Evolutionary conservation across 1,140 invertebrate species (phyloP), one percentile per base, ranked within the genome.

Genomic region (Drosophila pectinifera): DNA sequence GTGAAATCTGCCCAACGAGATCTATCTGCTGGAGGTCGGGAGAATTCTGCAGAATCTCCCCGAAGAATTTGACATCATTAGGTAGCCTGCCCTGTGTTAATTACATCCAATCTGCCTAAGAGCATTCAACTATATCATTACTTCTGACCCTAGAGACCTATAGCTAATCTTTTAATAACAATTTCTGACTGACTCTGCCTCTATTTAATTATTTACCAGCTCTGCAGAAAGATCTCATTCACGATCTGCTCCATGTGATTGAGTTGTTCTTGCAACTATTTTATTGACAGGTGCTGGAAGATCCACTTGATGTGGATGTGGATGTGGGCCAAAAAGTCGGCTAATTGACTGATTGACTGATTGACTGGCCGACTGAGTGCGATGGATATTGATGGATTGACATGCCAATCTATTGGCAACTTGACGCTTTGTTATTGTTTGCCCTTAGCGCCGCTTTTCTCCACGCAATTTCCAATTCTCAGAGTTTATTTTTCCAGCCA

Each of bases 371-470:
- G 48, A 41, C 48, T 76, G 54, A 20, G 49, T 38, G 20, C 74
- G 34, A 24, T 58, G 53, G 7, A 46, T 56, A 80, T 80, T 76
- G 73, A 81, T 62, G 59, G 80, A 84, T 84, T 72, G 80, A 76
- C 80, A 45, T 53, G 46, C 42, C 62, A 62, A 45, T 62, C 42
- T 68, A 62, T 58, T 46, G 74, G 53, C 73, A 78, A 72, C 65
- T 73, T 77, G 73, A 73, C 42, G 68, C 65, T 56, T 61, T 83
- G 75, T 84, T 83, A 73, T 74, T 65, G 73, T 76, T 74, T 74
- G 28, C 39, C 41, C 48, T 73, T 62, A 48, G 58, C 63, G 46
- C 22, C 45, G 59, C 31, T 53, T 28, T 45, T 41, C 61, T 11
- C n/a, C 36, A 42, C 28, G 61, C 49, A 54, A 63, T 67, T 39